Evolutionary conservation across 2,113 vertebrate genomes (phyloP), one percentile per base, ranked within the genome.

Genomic region (Delphinapterus leucas): DNA sequence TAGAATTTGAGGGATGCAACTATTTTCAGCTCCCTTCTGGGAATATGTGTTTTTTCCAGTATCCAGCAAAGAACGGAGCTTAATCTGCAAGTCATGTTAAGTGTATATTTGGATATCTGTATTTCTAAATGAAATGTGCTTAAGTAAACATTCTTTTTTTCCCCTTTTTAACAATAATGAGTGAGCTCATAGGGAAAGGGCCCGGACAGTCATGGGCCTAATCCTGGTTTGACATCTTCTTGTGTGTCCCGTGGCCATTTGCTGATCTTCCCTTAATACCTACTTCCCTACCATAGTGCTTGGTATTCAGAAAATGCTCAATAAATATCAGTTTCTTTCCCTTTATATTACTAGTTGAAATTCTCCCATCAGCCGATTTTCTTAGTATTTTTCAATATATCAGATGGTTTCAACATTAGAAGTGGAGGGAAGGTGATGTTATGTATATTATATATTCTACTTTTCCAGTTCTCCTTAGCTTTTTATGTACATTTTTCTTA

Each of bases 301-400:
- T 36, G 18, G 10, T 8, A 49, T 10, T 68, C 28, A 77, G 68
- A 79, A 94, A 80, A 89, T 23, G 9, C 25, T 68, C 20, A 68
- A 26, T 88, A 38, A 71, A 33, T 83, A 58, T 33, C 41, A 47
- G 6, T 91, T 77, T 77, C 12, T 89, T 93, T 53, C 33, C 13
- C 3, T 60, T 53, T 77, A 20, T 70, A 58, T 60, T 74, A 71
- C 49, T 68, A 55, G 26, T 28, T 82, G 28, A 88, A 88, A 88
- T 83, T 83, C 38, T 80, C 20, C 38, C 82, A 33, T 90, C 15
- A 55, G 38, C 13, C 44, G 80, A 70, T 70, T 96, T 73, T 63
- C 38, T 95, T 44, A 81, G 6, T 68, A 79, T 84, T 91, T 92
- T 82, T 92, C 41, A 95, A 83, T 93, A 90, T 76, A 81, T 68